Evolutionary conservation across 2,888 invertebrate genomes (phyloP).

Genomic region (Argynnis bischoffii): DNA sequence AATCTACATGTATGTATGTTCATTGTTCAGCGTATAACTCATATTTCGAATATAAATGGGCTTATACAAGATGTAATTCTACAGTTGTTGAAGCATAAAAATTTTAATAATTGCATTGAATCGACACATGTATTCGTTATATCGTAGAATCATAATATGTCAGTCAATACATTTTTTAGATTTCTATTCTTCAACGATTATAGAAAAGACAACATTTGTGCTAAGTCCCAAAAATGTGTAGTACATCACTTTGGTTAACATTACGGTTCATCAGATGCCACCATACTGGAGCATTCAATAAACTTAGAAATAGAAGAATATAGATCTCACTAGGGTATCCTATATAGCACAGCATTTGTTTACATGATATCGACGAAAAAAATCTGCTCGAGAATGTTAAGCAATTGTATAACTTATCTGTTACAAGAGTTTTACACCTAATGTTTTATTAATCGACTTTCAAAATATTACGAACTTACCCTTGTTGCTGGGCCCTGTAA

Average conservation of each 20-base stretch:
- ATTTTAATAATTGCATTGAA: no score
- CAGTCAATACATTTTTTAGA: no score
- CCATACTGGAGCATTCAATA: not conserved
- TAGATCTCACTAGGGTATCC: constrained; percentile 27
- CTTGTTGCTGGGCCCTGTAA: constrained; percentile 11
- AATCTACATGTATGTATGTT: no score
- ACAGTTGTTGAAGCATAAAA: no score
- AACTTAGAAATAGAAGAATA: constrained; percentile 8
- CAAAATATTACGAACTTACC: not conserved
- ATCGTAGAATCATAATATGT: no score
- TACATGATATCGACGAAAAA: not conserved
- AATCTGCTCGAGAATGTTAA: constrained; percentile 1
- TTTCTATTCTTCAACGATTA: no score
- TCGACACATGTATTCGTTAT: no score
- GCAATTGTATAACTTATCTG: constrained; percentile 10
- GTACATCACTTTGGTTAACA: constrained; percentile 7
- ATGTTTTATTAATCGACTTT: constrained; percentile 15
- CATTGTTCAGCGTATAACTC: no score
- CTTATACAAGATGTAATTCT: no score
- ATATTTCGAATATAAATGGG: no score
- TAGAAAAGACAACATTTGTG: no score
- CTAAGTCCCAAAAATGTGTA: not conserved
- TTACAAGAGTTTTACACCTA: constrained; percentile 11
- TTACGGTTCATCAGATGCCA: constrained; percentile 1
- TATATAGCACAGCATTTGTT: not conserved